Percentiles rank a stretch among this genome's conserved stretches.
Conservation (phyloP, 2,113 vertebrate genomes). For the Cygnus atratus region DNA sequence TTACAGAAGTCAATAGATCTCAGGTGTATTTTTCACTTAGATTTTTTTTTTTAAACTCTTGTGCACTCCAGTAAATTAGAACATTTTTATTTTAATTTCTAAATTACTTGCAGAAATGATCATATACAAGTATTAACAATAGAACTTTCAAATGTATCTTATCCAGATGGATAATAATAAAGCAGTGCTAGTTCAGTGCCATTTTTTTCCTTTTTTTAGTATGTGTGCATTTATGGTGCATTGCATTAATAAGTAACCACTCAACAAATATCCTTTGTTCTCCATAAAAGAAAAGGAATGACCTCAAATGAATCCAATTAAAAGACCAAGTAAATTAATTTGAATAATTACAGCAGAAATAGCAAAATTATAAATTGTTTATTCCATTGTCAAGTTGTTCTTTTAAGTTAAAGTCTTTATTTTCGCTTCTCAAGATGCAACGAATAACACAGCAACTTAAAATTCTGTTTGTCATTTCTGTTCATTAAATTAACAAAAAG, state of each 20-base stretch:
- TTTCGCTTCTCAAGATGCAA: conserved; percentile 1
- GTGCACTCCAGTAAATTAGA: neutral
- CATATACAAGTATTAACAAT: neutral
- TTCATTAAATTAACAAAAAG: conserved; percentile 18
- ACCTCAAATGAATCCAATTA: conserved; percentile 15
- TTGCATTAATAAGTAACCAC: neutral
- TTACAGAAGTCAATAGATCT: neutral
- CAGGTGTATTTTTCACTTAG: neutral
- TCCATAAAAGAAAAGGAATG: neutral
- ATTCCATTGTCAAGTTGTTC: neutral
- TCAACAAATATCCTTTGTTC: neutral
- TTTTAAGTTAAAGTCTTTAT: neutral
- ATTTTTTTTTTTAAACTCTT: neutral
- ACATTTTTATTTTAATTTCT: neutral
- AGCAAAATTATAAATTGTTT: neutral
- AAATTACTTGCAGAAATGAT: neutral
- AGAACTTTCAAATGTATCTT: neutral
- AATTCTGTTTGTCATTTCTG: neutral
- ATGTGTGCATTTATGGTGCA: neutral
- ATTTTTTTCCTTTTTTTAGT: neutral
- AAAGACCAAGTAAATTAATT: neutral
- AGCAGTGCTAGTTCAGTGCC: neutral
- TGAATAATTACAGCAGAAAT: neutral
- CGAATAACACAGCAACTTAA: neutral
- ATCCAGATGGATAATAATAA: neutral